phyloP scores from a whole-genome alignment of 2,797 vertebrate genomes.

The Melanotaenia pygmaea region DNA sequence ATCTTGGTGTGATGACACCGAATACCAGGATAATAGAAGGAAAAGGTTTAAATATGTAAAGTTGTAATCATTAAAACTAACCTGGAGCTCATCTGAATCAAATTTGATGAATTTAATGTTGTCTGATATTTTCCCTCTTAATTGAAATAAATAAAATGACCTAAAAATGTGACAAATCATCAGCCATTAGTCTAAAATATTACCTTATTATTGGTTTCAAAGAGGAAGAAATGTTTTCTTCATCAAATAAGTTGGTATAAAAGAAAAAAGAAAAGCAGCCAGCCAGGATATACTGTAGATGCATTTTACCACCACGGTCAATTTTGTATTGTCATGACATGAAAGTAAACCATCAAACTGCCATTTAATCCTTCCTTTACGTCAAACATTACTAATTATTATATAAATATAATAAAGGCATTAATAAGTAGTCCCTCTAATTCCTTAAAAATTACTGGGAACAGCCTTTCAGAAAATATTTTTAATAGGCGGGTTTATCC shows the following conservation, averaged over 20 bases:
- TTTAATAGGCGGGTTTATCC: neutral
- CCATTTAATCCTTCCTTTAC: neutral
- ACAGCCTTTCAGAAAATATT: neutral
- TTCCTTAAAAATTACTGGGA: neutral
- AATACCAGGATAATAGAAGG: neutral
- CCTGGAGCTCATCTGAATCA: neutral
- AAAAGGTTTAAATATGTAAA: conserved; percentile 9
- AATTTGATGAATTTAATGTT: neutral
- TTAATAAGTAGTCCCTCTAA: neutral
- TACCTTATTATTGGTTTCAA: neutral
- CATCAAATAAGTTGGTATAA: neutral
- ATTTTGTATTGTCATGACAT: neutral
- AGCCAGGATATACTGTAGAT: neutral
- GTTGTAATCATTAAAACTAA: conserved; percentile 11
- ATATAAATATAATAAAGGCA: neutral
- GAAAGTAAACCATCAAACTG: neutral
- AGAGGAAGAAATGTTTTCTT: neutral
- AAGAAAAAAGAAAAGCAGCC: neutral
- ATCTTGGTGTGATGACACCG: conserved; percentile 12
- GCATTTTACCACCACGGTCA: neutral
- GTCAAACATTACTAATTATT: no score
- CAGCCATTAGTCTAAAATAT: neutral
- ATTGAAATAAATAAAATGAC: neutral
- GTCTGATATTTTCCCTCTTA: neutral
- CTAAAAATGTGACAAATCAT: neutral